Base-by-base conservation (phyloP, 35 echinoderm and acorn worm species). In the Ophiothrix spiculata region DNA sequence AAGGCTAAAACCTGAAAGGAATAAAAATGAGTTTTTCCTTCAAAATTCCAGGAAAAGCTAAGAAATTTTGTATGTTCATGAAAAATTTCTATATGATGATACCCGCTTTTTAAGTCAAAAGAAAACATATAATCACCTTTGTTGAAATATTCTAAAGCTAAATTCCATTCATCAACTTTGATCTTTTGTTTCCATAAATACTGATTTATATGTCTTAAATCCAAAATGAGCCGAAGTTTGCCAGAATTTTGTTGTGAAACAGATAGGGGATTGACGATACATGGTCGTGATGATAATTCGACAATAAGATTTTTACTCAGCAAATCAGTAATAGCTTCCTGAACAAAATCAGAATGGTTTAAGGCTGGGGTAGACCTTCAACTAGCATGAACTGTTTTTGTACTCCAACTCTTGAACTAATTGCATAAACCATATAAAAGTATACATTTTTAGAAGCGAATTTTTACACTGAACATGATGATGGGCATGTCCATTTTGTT, bases 31-130 rank as follows among this genome's bases (percentile, higher is more conserved):
- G 39, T 39, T 42, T 31, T 25, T 56, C 81, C 35, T 36, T 1
- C 56, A 40, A 80, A 88, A 81, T 56, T 88, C 76, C 76, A 77
- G 81, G 56, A 8, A 23, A 80, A 79, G 81, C 86, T 64, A 88
- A 82, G 45, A 54, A 11, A 11, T 54, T 11, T 8, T 11, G 45
- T 54, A 29, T 54, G 45, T 11, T 54, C 45, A 54, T 8, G 21
- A 54, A 54, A 54, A 54, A 54, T 54, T 8, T 54, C 45, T 11
- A 54, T 11, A 54, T 54, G 45, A 54, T 8, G 21, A 54, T 54
- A 86, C 78, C 45, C 45, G 45, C 8, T 11, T 21, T 54, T 54
- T 8, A 54, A 21, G 45, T 54, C 45, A 54, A 54, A 54, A 54
- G 45, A 54, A 54, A 54, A 81, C 75, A 87, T 79, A 21, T 8